Percentiles rank a stretch among this genome's conserved stretches.
Evolutionary conservation across 2,888 invertebrate species (phyloP).

Genomic region (Watsonalla binaria): DNA sequence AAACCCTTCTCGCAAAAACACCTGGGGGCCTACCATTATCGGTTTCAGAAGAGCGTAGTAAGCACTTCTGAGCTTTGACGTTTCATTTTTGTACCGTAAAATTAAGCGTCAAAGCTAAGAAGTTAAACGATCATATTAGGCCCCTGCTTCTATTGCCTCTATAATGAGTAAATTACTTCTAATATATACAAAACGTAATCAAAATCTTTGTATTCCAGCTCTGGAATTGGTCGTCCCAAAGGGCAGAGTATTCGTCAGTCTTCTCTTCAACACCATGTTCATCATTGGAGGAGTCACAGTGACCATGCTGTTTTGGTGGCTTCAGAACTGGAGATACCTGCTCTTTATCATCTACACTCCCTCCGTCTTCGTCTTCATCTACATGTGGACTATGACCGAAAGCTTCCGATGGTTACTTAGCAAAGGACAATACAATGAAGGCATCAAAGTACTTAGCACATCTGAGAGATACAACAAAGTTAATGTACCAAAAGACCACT

Average conservation of each 20-base stretch:
- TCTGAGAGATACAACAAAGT: constrained; percentile 81
- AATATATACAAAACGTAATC: background rate
- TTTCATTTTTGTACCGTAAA: no score
- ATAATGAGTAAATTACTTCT: background rate
- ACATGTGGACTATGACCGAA: constrained; percentile 64
- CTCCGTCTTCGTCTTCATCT: constrained; percentile 55
- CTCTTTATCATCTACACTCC: constrained; percentile 69
- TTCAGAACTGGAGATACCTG: constrained; percentile 67
- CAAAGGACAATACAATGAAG: constrained; percentile 82
- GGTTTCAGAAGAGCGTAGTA: no score
- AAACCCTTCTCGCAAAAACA: no score
- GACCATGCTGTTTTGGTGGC: constrained; percentile 65
- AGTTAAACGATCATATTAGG: no score
- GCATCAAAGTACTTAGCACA: constrained; percentile 78
- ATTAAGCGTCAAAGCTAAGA: no score
- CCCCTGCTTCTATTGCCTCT: background rate
- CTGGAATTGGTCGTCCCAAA: constrained; percentile 69
- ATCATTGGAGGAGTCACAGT: constrained; percentile 68
- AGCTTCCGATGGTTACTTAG: constrained; percentile 75
- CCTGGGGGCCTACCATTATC: no score
- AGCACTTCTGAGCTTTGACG: no score
- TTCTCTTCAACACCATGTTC: constrained; percentile 72
- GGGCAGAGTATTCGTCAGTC: constrained; percentile 66
- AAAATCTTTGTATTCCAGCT: constrained; percentile 39
- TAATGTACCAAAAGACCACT: constrained; percentile 66